Evolutionary conservation across 2,797 vertebrate species (phyloP).

Genomic region (Varecia variegata): DNA sequence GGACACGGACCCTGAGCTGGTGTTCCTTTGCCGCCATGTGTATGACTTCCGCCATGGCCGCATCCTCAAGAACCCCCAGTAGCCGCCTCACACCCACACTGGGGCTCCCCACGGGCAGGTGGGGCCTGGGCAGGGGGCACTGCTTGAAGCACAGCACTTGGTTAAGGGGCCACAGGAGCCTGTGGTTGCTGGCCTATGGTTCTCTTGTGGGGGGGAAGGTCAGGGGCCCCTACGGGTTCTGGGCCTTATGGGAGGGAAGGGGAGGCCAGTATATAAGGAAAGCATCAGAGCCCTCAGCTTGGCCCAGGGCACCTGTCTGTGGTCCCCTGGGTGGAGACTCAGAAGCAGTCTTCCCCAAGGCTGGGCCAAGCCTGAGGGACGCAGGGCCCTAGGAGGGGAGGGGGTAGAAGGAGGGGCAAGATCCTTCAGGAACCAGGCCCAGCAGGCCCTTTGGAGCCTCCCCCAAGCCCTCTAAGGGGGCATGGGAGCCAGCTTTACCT

Average conservation of each 20-base stretch:
- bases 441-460: slow-evolving; percentile 16
- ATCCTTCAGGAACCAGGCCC: slow-evolving; percentile 39
- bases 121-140: slow-evolving; percentile 73
- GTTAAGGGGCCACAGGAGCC: slow-evolving; percentile 72
- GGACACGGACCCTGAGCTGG: slow-evolving; percentile 95
- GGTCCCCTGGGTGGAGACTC: background rate
- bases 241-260: slow-evolving; percentile 60
- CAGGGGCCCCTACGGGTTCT: slow-evolving; percentile 32
- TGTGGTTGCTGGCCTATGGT: slow-evolving; percentile 56
- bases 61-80: slow-evolving; percentile 99
- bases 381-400: background rate
- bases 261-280: slow-evolving; percentile 55
- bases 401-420: background rate
- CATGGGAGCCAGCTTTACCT: slow-evolving; percentile 77
- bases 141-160: slow-evolving; percentile 90
- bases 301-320: background rate
- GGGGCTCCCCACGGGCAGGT: slow-evolving; percentile 48
- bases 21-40: slow-evolving; percentile 98
- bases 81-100: slow-evolving; percentile 74
- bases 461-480: background rate
- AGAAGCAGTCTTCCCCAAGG: slow-evolving; percentile 54
- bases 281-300: slow-evolving; percentile 37
- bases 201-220: slow-evolving; percentile 48
- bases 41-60: slow-evolving; percentile 98
- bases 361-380: slow-evolving; percentile 10